Conservation (phyloP, 2,797 vertebrate species). For the Oreochromis mossambicus region DNA sequence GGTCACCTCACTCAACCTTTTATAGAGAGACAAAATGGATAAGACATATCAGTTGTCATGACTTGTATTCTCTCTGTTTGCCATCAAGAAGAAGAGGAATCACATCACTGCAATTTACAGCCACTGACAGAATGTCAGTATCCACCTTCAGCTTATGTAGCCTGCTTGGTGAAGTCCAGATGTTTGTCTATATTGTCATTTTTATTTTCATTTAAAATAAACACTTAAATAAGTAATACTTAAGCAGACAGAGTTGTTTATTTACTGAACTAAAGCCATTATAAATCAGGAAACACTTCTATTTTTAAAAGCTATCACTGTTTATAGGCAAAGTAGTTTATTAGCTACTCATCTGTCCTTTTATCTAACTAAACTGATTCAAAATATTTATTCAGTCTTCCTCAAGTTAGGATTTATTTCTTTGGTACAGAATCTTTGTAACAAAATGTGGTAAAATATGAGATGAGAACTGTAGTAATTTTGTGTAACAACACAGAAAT, state of each 20-base stretch:
- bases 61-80: slow-evolving; percentile 27
- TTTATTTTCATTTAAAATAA: neutral
- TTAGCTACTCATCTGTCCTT: neutral
- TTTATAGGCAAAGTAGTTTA: neutral
- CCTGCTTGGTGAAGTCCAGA: neutral
- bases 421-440: neutral
- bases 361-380: neutral
- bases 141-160: neutral
- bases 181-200: neutral
- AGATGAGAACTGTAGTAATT: neutral
- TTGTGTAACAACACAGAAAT: neutral
- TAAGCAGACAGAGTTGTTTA: neutral
- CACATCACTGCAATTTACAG: slow-evolving; percentile 18
- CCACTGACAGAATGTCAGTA: slow-evolving; percentile 19
- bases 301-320: neutral
- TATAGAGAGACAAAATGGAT: slow-evolving; percentile 33
- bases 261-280: neutral
- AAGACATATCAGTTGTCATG: slow-evolving; percentile 49
- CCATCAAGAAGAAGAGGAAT: slow-evolving; percentile 22
- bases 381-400: neutral
- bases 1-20: slow-evolving; percentile 60
- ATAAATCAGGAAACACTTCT: neutral
- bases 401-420: neutral
- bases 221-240: neutral
- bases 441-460: neutral